Evolutionary conservation across 2,797 vertebrate species (phyloP), one percentile per base, ranked within the genome.

Genomic region (Acanthurus tractus): DNA sequence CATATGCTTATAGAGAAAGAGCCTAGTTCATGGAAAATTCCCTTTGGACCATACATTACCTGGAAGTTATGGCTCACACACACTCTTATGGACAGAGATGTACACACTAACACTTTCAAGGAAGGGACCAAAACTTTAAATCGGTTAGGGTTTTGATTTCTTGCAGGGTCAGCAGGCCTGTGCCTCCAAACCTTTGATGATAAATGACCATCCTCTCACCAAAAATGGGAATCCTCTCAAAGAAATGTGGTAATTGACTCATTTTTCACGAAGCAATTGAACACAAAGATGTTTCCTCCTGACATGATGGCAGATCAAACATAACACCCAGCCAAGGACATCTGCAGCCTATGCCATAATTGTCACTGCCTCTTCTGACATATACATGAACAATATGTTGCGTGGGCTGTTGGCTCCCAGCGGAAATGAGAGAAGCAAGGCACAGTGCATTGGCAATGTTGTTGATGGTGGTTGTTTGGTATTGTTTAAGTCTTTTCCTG

Each of bases 201-300:
- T 93, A 78, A 93, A 95, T 90, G 90, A 84, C 81, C 58, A 12
- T 70, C 84, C 68, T 66, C 78, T 84, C 79, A 82, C 86, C 78
- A 71, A 78, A 90, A 92, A 92, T 83, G 79, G 86, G 79, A 88
- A 84, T 70, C 76, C 78, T 90, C 79, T 87, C 74, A 82, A 87
- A 88, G 73, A 93, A 91, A 91, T 82, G 68, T 22, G 2, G 78
- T 88, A 93, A 92, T 92, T 91, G 88, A 90, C 86, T 92, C 90
- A 93, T 94, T 93, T 93, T 91, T 94, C 91, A 93, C 78, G 64
- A 78, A 84, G 76, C 62, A 57, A 78, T 79, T 71, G 81, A 86
- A 84, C 65, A 76, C 67, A 71, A 48, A 63, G 74, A 88, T 69
- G 72, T 83, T 70, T 84, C 63, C 18, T 63, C 64, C 48, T 76